Conservation (phyloP, 2,888 invertebrate genomes). For the Cephus pulcher region DNA sequence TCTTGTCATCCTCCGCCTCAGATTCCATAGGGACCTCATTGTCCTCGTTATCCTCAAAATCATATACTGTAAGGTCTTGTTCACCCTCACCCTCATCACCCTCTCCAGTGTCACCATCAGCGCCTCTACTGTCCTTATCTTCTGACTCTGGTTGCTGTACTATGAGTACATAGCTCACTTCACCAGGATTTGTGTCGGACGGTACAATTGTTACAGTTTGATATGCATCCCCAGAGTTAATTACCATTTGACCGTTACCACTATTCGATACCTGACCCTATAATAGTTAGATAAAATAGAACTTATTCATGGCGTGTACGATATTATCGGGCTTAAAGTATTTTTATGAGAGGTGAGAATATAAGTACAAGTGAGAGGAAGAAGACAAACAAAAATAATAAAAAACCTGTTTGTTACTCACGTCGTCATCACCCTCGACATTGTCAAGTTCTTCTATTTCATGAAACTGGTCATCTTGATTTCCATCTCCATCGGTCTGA, state of each 20-base stretch:
- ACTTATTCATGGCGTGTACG: background rate
- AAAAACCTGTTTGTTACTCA: constrained; percentile 34
- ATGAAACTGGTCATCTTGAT: constrained; percentile 62
- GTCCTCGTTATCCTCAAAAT: constrained; percentile 65
- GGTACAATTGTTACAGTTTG: constrained; percentile 89
- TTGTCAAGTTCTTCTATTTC: constrained; percentile 68
- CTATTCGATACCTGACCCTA: constrained; percentile 48
- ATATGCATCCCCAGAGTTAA: constrained; percentile 74
- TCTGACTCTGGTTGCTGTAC: constrained; percentile 80
- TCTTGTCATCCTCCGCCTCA: constrained; percentile 75
- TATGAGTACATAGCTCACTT: constrained; percentile 89
- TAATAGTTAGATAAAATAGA: constrained; percentile 5
- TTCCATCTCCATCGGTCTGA: constrained; percentile 56
- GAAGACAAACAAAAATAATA: constrained; percentile 5
- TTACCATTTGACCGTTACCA: constrained; percentile 67
- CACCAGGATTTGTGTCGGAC: constrained; percentile 79
- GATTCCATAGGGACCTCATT: constrained; percentile 69
- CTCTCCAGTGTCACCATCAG: constrained; percentile 65
- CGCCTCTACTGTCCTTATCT: constrained; percentile 68
- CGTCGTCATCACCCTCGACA: constrained; percentile 68
- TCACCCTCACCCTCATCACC: constrained; percentile 68
- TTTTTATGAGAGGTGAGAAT: background rate
- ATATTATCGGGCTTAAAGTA: background rate
- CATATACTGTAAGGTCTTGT: constrained; percentile 63
- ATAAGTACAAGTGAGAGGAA: background rate